phyloP scores from a whole-genome alignment of 2,113 vertebrate species.

The Synchiropus splendidus region DNA sequence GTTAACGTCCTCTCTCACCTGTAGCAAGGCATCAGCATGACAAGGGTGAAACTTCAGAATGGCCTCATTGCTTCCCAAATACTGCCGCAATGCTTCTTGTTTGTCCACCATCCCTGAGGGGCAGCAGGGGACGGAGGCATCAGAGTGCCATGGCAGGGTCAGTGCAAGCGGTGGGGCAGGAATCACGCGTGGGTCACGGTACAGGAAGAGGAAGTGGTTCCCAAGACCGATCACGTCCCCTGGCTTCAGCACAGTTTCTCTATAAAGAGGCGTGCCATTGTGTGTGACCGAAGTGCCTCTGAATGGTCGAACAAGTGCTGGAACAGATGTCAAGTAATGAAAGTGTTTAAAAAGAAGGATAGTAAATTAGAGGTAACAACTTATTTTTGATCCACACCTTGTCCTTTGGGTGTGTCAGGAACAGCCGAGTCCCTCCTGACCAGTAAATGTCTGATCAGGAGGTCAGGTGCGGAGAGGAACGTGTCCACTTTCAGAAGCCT shows the following conservation, averaged over 20 bases:
- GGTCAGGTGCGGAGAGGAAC: conserved; percentile 80
- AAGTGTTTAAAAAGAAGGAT: too few relatives aligned
- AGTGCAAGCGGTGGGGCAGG: conserved; percentile 61
- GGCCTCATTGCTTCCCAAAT: conserved; percentile 73
- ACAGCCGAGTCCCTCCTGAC: conserved; percentile 68
- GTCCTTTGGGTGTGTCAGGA: conserved; percentile 51
- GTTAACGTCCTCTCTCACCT: conserved; percentile 41
- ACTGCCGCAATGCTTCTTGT: conserved; percentile 76
- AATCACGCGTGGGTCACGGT: conserved; percentile 78
- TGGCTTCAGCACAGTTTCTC: conserved; percentile 74
- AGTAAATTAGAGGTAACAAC: too few relatives aligned
- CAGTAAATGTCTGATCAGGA: conserved; percentile 78
- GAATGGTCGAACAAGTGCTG: conserved; percentile 75
- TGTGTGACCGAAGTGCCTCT: conserved; percentile 79
- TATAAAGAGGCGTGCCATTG: conserved; percentile 76
- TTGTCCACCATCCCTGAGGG: conserved; percentile 67
- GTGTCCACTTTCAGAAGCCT: conserved; percentile 78
- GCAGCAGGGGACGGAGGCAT: conserved; percentile 53
- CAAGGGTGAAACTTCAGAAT: conserved; percentile 76
- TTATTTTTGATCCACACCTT: conserved; percentile 45
- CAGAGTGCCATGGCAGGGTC: conserved; percentile 63
- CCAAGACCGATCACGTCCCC: conserved; percentile 85
- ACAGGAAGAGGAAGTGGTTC: conserved; percentile 83
- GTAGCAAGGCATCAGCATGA: conserved; percentile 75
- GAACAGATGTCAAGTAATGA: not conserved